phyloP scores from a whole-genome alignment of 2,888 invertebrate species.

The Iphiclides podalirius region DNA sequence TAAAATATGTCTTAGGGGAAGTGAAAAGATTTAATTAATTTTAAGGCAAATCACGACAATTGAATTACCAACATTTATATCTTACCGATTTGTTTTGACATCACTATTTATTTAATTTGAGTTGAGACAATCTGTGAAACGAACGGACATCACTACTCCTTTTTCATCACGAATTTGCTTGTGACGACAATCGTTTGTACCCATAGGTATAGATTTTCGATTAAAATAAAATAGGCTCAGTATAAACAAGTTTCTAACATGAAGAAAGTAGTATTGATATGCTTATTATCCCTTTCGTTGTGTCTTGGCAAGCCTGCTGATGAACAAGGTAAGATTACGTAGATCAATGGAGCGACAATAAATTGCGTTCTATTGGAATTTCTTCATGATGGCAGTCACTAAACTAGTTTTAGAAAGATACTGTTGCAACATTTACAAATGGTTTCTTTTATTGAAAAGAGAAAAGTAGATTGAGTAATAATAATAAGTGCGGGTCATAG shows the following conservation, averaged over 20 bases:
- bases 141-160: slow-evolving; percentile 2
- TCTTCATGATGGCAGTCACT: slow-evolving; percentile 39
- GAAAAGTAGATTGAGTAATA: too few species aligned
- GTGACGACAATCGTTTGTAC: slow-evolving; percentile 14
- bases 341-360: slow-evolving; percentile 33
- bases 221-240: slow-evolving; percentile 18
- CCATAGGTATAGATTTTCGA: slow-evolving; percentile 10
- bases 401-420: slow-evolving; percentile 39
- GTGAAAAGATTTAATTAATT: too few species aligned
- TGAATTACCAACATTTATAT: too few species aligned
- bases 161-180: slow-evolving; percentile 21
- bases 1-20: too few species aligned
- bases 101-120: too few species aligned
- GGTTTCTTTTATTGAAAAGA: too few species aligned
- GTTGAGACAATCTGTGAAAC: too few species aligned
- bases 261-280: slow-evolving; percentile 62
- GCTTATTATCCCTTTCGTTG: slow-evolving; percentile 55
- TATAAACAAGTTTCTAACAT: slow-evolving; percentile 40
- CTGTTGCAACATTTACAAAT: slow-evolving; percentile 22
- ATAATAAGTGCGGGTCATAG: too few species aligned
- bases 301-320: slow-evolving; percentile 46
- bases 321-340: slow-evolving; percentile 43
- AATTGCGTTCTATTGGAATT: slow-evolving; percentile 46
- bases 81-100: too few species aligned
- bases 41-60: too few species aligned